Evolutionary conservation across 1,140 invertebrate genomes (phyloP).

Genomic region (Platorchestia sp.): DNA sequence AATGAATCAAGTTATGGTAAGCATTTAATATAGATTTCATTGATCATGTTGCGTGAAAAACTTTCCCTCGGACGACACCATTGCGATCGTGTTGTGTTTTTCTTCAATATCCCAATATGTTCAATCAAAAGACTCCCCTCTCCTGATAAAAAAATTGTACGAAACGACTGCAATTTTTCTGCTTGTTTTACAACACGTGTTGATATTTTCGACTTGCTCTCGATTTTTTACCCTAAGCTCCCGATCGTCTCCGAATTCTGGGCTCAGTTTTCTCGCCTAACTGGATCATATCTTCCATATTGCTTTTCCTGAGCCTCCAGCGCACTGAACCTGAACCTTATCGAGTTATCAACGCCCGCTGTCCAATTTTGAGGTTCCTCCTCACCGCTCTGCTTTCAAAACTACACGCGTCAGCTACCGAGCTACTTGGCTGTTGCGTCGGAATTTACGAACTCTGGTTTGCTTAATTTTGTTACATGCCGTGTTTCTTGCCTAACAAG

Average conservation of each 20-base stretch:
- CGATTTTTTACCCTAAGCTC: neutral
- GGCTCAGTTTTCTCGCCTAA: neutral
- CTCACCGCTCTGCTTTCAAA: neutral
- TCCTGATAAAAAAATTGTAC: neutral
- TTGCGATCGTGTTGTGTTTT: neutral
- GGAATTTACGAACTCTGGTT: neutral
- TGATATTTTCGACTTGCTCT: neutral
- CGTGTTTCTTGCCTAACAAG: neutral
- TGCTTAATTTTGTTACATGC: neutral
- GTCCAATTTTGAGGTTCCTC: neutral
- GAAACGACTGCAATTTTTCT: neutral
- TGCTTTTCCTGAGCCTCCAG: neutral
- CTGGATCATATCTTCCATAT: slow-evolving; percentile 16
- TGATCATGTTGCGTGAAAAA: neutral
- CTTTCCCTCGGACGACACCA: neutral
- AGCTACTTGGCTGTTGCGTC: neutral
- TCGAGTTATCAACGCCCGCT: neutral
- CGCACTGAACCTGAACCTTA: slow-evolving; percentile 35
- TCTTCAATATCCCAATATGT: too few species aligned
- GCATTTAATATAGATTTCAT: neutral
- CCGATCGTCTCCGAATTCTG: neutral
- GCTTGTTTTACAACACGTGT: neutral
- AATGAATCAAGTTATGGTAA: neutral
- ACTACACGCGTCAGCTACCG: neutral
- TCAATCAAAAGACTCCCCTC: too few species aligned